Base-by-base conservation (phyloP, 2,797 vertebrate species). In the Triplophysa yarkandensis region DNA sequence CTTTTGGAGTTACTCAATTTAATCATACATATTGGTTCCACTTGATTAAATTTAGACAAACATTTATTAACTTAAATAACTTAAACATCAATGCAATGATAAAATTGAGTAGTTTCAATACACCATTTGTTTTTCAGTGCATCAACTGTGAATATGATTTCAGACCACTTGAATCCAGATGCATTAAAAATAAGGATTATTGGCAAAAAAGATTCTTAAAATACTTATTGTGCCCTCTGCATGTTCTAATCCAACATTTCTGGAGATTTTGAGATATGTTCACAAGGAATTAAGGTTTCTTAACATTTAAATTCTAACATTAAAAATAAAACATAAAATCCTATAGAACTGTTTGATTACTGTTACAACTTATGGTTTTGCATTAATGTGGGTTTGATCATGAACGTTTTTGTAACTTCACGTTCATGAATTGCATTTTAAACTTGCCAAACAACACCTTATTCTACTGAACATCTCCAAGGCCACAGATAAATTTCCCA, bases 341-440 rank as follows among this genome's bases (percentile, higher is more conserved):
- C n/a, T n/a, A n/a, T n/a, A n/a, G n/a, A n/a, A n/a, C n/a, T n/a
- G 41, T 39, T 55, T 14, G 30, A 54, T 52, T 54, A 54, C 60
- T 57, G 61, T 43, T 32, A 2, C 63, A 63, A 52, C 36, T 27
- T 36, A 36, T 21, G 1, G 10, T 28, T 6, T 9, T n/a, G 55
- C 68, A 46, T 48, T 41, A 73, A 63, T 58, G 63, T 66, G 34
- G 16, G 11, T 32, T 28, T 66, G 39, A 74, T 74, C 48, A 28
- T 68, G 43, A 68, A 41, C 62, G 17, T 66, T 64, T 41, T 57
- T 13, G 25, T 58, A 11, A 44, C 2, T 4, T 36, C 3, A 52
- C 41, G 11, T 44, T 28, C 54, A 62, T 61, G 5, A 62, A 44
- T 46, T 28, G 30, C 50, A 21, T 25, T 39, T 67, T 30, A 54